Percentiles rank a stretch among this genome's conserved stretches.
phyloP scores from a whole-genome alignment of 1,140 invertebrate genomes.

The Zaprionus taronus region DNA sequence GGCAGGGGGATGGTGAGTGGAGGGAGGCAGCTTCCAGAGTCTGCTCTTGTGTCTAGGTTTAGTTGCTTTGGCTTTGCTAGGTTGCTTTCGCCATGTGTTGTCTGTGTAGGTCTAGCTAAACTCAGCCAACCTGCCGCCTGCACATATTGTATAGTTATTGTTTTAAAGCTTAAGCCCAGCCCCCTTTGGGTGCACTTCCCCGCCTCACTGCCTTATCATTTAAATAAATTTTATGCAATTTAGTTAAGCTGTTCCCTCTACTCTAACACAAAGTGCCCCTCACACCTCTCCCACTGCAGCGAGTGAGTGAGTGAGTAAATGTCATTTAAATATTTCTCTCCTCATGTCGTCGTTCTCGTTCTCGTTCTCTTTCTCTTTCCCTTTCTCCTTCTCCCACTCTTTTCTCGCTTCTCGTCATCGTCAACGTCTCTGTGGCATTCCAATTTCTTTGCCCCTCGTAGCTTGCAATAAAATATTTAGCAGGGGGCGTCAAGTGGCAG shows the following conservation, averaged over 20 bases:
- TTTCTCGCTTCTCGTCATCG: conserved; percentile 38
- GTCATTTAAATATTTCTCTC: conserved; percentile 78
- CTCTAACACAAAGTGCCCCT: not conserved
- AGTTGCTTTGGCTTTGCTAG: conserved; percentile 41
- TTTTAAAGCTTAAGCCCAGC: conserved; percentile 71
- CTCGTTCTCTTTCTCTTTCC: not conserved
- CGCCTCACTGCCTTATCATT: conserved; percentile 53
- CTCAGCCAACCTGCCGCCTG: conserved; percentile 55
- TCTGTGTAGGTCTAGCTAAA: conserved; percentile 55
- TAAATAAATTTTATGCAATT: conserved; percentile 84
- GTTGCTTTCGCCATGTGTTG: conserved; percentile 52
- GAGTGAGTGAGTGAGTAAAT: conserved; percentile 78
- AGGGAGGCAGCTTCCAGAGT: conserved; percentile 20
- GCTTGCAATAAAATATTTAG: conserved; percentile 75
- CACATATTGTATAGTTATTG: conserved; percentile 81
- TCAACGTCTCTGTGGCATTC: conserved; percentile 74
- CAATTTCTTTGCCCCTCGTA: conserved; percentile 71
- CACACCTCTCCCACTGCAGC: conserved; percentile 10
- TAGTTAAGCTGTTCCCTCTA: conserved; percentile 70
- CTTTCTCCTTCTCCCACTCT: not conserved
- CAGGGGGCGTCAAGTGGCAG: conserved; percentile 12
- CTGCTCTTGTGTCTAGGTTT: conserved; percentile 61
- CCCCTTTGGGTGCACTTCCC: conserved; percentile 6
- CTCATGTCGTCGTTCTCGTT: conserved; percentile 9
- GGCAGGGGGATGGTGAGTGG: not conserved